Percentiles rank a stretch among this genome's conserved stretches.
phyloP scores from a whole-genome alignment of 2,888 invertebrate genomes.

The Drosophila antonietae region DNA sequence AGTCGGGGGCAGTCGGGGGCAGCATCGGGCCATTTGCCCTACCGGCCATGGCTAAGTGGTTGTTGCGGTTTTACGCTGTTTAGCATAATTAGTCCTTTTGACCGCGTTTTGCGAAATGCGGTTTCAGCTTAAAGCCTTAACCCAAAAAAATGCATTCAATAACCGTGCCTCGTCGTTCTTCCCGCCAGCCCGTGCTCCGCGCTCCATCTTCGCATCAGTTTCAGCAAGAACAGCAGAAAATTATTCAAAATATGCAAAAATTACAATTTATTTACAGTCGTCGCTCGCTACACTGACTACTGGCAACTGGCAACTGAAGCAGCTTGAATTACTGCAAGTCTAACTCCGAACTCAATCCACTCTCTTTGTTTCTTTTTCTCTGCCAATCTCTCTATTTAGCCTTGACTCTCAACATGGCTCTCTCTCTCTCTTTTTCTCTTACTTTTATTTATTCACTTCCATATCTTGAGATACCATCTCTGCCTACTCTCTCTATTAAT shows the following conservation, averaged over 20 bases:
- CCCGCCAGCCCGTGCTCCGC: neutral
- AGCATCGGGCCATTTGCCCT: constrained; percentile 7
- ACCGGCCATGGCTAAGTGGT: constrained; percentile 68
- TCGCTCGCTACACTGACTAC: neutral
- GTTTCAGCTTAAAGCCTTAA: constrained; percentile 44
- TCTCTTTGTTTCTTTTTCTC: no score
- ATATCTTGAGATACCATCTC: no score
- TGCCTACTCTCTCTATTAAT: no score
- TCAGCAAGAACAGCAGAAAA: constrained; percentile 7
- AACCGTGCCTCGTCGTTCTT: neutral
- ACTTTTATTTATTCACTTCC: no score
- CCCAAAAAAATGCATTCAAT: constrained; percentile 39
- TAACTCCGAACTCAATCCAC: no score
- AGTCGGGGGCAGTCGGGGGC: neutral
- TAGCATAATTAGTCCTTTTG: constrained; percentile 81
- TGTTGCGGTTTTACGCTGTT: constrained; percentile 74
- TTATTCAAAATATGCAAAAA: constrained; percentile 21
- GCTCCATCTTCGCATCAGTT: constrained; percentile 4
- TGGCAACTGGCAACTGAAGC: neutral
- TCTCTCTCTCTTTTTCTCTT: no score
- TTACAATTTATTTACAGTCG: constrained; percentile 21
- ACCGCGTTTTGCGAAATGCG: constrained; percentile 76
- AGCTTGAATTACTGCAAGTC: neutral
- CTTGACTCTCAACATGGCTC: no score
- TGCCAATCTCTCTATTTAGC: no score